Evolutionary conservation across 1,140 invertebrate genomes (phyloP).

Genomic region (Aphis craccivora): DNA sequence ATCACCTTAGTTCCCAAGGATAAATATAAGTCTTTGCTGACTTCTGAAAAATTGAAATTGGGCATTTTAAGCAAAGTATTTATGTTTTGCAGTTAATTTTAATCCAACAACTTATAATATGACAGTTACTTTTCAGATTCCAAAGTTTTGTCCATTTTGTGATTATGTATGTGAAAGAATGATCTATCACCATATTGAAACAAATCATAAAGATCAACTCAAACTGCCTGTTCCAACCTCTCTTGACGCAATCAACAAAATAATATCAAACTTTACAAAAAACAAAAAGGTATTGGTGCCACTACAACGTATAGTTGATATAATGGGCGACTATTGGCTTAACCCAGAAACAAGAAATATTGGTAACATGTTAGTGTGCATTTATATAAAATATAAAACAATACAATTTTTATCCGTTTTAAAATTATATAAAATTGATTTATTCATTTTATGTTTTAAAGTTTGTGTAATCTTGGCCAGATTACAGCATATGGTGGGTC

Average conservation of each 20-base stretch:
- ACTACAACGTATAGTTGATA: neutral
- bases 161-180: neutral
- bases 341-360: neutral
- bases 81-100: neutral
- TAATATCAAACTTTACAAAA: neutral
- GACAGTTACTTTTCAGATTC: neutral
- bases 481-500: neutral
- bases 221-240: neutral
- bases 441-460: neutral
- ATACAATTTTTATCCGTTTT: neutral
- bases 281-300: neutral
- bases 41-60: neutral
- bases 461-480: neutral
- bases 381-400: too few relatives aligned
- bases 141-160: conserved; percentile 6
- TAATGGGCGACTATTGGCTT: neutral
- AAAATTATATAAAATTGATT: neutral
- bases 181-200: neutral
- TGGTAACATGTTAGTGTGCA: neutral
- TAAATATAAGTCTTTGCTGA: neutral
- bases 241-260: neutral
- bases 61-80: neutral
- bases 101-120: neutral
- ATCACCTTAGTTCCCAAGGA: neutral
- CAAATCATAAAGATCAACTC: neutral